Evolutionary conservation across 2,797 vertebrate species (phyloP).

Genomic region (Schizothorax lantsangensis): DNA sequence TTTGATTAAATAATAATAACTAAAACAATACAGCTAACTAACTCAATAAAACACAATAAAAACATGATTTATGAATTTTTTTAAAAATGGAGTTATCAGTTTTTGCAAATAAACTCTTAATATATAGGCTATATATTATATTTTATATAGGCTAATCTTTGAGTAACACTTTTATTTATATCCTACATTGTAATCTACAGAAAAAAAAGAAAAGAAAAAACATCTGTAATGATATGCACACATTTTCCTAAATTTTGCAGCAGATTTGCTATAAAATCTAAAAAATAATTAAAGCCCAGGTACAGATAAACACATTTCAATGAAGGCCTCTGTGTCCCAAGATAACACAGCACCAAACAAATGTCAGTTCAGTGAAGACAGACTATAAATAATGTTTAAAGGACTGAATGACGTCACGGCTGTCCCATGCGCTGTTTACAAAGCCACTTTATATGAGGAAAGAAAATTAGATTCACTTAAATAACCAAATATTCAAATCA

Average conservation of each 20-base stretch:
- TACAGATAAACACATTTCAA: slow-evolving; percentile 53
- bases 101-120: no score
- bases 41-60: no score
- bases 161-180: no score
- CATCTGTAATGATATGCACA: neutral
- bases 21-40: no score
- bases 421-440: neutral
- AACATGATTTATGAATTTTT: no score
- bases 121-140: no score
- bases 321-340: slow-evolving; percentile 63
- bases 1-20: no score
- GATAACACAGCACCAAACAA: slow-evolving; percentile 73
- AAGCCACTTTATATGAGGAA: neutral
- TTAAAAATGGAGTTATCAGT: no score
- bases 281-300: neutral
- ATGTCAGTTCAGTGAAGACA: slow-evolving; percentile 21
- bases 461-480: neutral
- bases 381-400: slow-evolving; percentile 50
- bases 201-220: neutral
- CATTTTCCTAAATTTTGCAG: neutral
- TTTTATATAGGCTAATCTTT: no score
- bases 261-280: neutral
- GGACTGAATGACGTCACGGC: slow-evolving; percentile 27
- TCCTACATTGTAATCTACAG: no score
- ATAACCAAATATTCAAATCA: neutral